Base-by-base conservation (phyloP, 2,797 vertebrate species). In the Synanceia verrucosa region DNA sequence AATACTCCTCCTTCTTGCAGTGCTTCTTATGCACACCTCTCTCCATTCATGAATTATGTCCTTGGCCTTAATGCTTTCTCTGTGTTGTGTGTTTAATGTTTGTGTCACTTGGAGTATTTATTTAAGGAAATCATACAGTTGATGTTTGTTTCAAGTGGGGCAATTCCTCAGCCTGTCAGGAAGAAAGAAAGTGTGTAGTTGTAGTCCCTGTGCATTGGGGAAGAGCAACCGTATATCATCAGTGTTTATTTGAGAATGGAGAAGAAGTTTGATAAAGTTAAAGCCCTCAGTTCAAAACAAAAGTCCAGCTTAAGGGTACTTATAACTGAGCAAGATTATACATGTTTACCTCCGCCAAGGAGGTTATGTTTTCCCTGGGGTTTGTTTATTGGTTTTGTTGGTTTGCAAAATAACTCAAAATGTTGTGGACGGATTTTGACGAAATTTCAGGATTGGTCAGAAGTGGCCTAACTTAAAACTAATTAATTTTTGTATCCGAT, bases 21-120 rank as follows among this genome's bases (percentile, higher is more conserved):
- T 29, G 9, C n/a, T 21, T 0, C 23, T 18, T 60, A 44, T 56
- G 4, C 37, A 28, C 9, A 4, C 34, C 39, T 60, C 28, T 2
- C 19, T 33, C 19, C 10, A 8, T 19, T 53, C 16, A 16, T 24
- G 4, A 6, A 29, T 23, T 5, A 13, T 8, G 23, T 44, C 18
- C 33, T 37, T 19, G 2, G 36, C 18, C n/a, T 12, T 46, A 8
- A 1, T 43, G 34, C 5, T 11, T n/a, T 51, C 16, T 47, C 28
- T 31, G 13, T 31, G 36, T 48, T 6, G 24, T 62, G 41, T 86
- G 56, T 66, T 62, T 60, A 36, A 67, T 31, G 55, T 64, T 58
- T 71, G 41, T 72, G 13, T 61, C 51, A 62, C 43, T 73, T 53
- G 10, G 28, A 50, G 41, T 76, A 41, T 85, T 85, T 86, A 78